Evolutionary conservation across 2,797 vertebrate genomes (phyloP).

Genomic region (Sebastes steindachneri): DNA sequence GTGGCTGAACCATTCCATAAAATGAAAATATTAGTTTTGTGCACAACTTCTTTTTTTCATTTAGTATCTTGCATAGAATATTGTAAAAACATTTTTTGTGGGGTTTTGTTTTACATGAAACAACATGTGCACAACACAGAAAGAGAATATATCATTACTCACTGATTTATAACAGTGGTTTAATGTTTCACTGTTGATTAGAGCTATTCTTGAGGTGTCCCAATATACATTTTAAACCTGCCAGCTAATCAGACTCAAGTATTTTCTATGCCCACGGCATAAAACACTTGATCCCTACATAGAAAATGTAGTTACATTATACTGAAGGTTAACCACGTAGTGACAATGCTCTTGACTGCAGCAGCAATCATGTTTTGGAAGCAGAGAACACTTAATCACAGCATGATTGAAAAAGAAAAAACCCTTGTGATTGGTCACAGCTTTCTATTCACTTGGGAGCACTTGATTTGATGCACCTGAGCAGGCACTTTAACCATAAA

Average conservation of each 20-base stretch:
- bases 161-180: slow-evolving; percentile 6
- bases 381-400: slow-evolving; percentile 1
- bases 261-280: not conserved
- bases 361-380: slow-evolving; percentile 4
- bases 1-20: not conserved
- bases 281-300: not conserved
- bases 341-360: not conserved
- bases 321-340: not conserved
- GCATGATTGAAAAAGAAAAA: not conserved
- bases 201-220: not conserved
- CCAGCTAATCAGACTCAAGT: not conserved
- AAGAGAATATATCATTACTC: not conserved
- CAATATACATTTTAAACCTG: not conserved
- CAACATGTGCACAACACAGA: not conserved
- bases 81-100: not conserved
- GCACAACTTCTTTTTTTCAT: not conserved
- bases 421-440: not conserved
- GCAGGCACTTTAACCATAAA: not conserved
- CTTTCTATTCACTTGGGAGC: not conserved
- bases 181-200: not conserved
- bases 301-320: not conserved
- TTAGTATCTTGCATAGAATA: not conserved
- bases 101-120: not conserved
- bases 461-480: slow-evolving; percentile 6
- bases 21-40: not conserved